A percentile compares a stretch with the other conserved stretches of the same genome.
Evolutionary conservation across 1,140 invertebrate species (phyloP).

Genomic region (Holcopasites calliopsidis): DNA sequence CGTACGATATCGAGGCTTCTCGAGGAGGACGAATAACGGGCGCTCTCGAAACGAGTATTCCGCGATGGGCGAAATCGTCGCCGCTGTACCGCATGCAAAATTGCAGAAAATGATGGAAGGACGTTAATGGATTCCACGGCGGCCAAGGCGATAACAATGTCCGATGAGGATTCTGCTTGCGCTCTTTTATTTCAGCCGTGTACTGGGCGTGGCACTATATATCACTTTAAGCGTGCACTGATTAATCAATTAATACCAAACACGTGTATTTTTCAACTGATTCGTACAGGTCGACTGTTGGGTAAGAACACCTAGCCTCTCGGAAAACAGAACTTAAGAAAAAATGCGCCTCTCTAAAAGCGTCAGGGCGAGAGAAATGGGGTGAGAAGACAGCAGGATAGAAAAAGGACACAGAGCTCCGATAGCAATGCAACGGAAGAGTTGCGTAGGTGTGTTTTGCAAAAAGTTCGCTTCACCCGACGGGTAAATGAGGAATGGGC

Average conservation of each 20-base stretch:
- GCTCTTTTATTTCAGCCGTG: background rate
- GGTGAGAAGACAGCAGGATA: conserved; percentile 34
- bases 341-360: conserved; percentile 64
- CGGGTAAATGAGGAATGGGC: conserved; percentile 36
- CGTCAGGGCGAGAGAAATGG: conserved; percentile 41
- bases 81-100: conserved; percentile 42
- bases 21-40: conserved; percentile 58
- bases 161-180: background rate
- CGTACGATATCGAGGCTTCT: conserved; percentile 54
- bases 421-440: background rate
- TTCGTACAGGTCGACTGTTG: too few relatives aligned
- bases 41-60: conserved; percentile 54
- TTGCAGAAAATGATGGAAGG: conserved; percentile 37
- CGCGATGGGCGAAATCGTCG: conserved; percentile 48
- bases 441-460: conserved; percentile 56
- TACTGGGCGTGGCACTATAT: conserved; percentile 31
- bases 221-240: background rate
- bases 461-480: conserved; percentile 52
- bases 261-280: background rate
- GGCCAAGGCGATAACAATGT: conserved; percentile 6
- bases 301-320: too few relatives aligned
- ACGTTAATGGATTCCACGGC: conserved; percentile 39
- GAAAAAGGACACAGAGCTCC: conserved; percentile 10
- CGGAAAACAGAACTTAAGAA: conserved; percentile 66
- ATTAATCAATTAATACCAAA: too few relatives aligned